Conservation (phyloP, 2,113 vertebrate genomes). For the Neotragus moschatus region DNA sequence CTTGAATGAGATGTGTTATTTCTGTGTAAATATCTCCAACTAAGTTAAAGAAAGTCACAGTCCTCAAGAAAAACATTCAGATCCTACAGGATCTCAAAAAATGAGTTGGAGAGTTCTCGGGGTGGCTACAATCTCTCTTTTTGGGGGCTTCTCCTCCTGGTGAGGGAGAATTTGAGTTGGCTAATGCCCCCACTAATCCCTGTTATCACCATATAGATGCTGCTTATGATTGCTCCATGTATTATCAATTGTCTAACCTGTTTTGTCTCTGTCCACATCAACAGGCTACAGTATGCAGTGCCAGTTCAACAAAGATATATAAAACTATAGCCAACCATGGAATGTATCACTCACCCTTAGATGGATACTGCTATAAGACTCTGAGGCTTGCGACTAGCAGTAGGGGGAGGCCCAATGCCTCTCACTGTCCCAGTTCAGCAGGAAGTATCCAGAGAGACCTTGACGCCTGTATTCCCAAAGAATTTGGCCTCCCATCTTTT, state of each 20-base stretch:
- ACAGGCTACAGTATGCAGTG: not conserved
- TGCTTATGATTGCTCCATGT: not conserved
- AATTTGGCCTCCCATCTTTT: not conserved
- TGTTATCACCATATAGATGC: not conserved
- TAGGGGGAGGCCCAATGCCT: not conserved
- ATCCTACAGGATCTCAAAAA: not conserved
- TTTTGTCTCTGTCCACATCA: not conserved
- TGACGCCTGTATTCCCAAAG: not conserved
- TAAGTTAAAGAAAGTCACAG: not conserved
- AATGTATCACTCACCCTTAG: not conserved
- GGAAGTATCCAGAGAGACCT: not conserved
- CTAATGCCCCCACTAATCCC: not conserved
- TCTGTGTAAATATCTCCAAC: not conserved
- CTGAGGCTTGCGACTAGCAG: not conserved
- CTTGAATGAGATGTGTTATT: not conserved
- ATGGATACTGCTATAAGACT: not conserved
- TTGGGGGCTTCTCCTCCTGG: not conserved
- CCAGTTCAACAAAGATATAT: not conserved
- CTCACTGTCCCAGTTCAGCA: not conserved
- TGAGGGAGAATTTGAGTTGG: not conserved
- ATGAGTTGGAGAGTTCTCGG: not conserved
- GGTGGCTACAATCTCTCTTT: not conserved
- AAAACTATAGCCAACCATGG: not conserved
- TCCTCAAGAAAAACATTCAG: not conserved
- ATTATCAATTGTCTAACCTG: not conserved